Percentiles rank a stretch among this genome's conserved stretches.
Conservation (phyloP, 2,888 invertebrate species). For the Pristionchus mayeri region DNA sequence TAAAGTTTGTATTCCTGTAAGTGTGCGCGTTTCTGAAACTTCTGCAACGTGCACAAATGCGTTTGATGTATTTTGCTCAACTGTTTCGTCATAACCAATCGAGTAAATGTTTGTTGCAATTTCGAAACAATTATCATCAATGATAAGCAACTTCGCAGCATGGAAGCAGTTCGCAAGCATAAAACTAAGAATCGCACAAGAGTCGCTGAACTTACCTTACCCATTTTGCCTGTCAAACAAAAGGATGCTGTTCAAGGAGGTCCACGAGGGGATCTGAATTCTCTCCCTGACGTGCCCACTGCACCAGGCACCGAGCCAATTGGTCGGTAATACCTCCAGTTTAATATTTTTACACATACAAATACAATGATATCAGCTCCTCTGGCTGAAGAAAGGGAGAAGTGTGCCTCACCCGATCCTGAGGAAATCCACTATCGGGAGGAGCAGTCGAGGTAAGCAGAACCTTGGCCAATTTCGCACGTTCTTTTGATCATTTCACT, state of each 20-base stretch:
- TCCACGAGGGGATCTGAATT: background rate
- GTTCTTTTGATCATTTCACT: no score
- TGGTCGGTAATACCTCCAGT: background rate
- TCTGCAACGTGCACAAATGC: no score
- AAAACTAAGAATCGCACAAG: background rate
- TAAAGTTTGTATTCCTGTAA: no score
- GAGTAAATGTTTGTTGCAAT: no score
- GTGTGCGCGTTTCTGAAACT: no score
- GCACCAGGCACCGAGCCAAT: background rate
- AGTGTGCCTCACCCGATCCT: background rate
- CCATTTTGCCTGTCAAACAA: no score
- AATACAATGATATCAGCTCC: background rate
- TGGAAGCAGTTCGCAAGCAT: background rate
- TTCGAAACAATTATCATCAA: no score
- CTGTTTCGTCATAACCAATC: no score
- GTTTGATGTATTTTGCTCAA: no score
- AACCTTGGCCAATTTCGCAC: background rate
- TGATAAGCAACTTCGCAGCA: background rate
- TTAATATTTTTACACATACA: background rate
- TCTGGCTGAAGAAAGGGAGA: background rate
- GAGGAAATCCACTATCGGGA: background rate
- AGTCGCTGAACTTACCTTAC: background rate
- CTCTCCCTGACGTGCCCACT: background rate
- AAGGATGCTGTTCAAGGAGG: background rate
- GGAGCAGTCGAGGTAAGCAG: background rate